Evolutionary conservation across 2,888 invertebrate genomes (phyloP).

Genomic region (Hypomecis atomaria): DNA sequence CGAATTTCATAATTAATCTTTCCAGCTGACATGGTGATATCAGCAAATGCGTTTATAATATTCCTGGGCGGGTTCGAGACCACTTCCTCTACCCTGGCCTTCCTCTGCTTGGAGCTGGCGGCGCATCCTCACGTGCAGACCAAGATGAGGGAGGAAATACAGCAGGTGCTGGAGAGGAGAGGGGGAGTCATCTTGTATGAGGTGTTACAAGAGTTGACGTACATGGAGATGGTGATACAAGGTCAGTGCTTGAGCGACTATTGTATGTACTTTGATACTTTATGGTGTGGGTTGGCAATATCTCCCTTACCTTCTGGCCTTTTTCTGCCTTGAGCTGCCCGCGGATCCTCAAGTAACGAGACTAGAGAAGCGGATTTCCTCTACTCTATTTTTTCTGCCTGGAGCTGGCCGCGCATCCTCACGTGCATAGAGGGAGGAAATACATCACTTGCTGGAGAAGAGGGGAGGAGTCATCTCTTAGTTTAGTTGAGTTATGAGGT

Average conservation of each 20-base stretch:
- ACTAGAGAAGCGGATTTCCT: too few relatives aligned
- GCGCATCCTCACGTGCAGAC: conserved; percentile 80
- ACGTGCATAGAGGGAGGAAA: conserved; percentile 81
- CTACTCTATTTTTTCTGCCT: conserved; percentile 82
- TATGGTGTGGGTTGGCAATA: too few relatives aligned
- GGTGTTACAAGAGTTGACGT: conserved; percentile 78
- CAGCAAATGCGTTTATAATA: conserved; percentile 85
- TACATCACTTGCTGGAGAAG: conserved; percentile 63
- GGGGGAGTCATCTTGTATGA: conserved; percentile 77
- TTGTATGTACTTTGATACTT: too few relatives aligned
- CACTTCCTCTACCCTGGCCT: conserved; percentile 83
- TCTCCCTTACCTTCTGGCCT: too few relatives aligned
- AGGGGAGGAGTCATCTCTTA: conserved; percentile 71
- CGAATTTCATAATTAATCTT: background rate
- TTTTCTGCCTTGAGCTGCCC: too few relatives aligned
- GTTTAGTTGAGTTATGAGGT: too few relatives aligned
- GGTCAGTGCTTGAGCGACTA: too few relatives aligned
- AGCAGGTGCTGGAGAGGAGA: conserved; percentile 61
- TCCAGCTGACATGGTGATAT: conserved; percentile 82
- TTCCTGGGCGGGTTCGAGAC: conserved; percentile 87
- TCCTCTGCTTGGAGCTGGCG: conserved; percentile 83
- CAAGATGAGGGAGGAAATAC: conserved; percentile 78
- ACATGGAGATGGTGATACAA: conserved; percentile 84
- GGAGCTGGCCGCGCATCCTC: conserved; percentile 79
- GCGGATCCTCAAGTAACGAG: too few relatives aligned